Evolutionary conservation across 2,797 vertebrate species (phyloP), one percentile per base, ranked within the genome.

Genomic region (Chaetodon trifasciatus): DNA sequence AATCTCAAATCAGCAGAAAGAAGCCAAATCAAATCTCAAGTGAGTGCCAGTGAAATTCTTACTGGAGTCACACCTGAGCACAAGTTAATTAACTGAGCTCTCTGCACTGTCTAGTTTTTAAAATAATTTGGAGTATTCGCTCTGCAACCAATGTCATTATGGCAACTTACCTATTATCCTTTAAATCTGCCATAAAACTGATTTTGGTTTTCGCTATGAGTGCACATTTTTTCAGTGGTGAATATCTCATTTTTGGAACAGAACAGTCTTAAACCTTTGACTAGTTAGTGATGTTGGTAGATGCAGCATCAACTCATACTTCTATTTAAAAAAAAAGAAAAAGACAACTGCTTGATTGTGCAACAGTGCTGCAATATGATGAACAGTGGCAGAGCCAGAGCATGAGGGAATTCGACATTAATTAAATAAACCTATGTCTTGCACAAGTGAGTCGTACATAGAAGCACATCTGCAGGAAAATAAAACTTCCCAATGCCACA

Each of bases 281-380:
- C 0, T 53, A 44, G 76, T 70, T 0, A 44, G 2, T 56, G 12
- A 50, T 17, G 13, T 11, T 44, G 49, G 10, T 21, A 50, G 24
- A 47, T 44, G 56, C 28, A 57, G 1, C 42, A 17, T 1, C 19
- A 81, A 50, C 21, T 42, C 40, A 52, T 37, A 16, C 8, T 17
- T 70, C 8, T 9, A 8, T 35, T 17, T n/a, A 44, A 55, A n/a
- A 42, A 61, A 65, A 52, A 1, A 65, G 39, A 24, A n/a, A 58
- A 47, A 28, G 19, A 16, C 19, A 13, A 49, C 0, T 64, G 50
- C 23, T 35, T 57, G 58, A 57, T 63, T 75, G 12, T 68, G 58
- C 68, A 55, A 32, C 57, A 72, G 44, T 46, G 40, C 60, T 61
- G n/a, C 61, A 81, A 50, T 24, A 52, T 60, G 46, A 74, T 47